These are phyloP conservation scores for Hanleya hanleyi DNA, from an alignment of 2,888 invertebrate species.

Conservation along the genomic window DNA sequence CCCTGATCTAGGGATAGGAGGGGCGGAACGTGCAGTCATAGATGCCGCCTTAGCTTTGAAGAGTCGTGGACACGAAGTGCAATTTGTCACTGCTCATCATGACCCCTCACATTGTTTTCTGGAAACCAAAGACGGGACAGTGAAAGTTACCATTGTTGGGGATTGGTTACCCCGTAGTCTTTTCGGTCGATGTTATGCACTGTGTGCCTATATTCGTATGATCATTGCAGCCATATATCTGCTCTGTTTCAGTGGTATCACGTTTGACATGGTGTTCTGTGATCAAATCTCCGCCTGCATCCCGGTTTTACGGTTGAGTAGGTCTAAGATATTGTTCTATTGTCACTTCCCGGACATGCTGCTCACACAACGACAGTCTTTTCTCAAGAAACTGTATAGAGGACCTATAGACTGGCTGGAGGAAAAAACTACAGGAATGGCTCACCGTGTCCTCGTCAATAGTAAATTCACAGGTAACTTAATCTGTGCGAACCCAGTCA, in stretches of 20 bases:
- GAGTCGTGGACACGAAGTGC: conserved; percentile 85
- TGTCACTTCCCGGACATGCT: conserved; percentile 99
- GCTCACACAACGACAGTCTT: conserved; percentile 83
- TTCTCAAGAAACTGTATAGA: conserved; percentile 88
- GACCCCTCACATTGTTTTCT: conserved; percentile 93
- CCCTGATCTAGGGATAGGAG: conserved; percentile 99
- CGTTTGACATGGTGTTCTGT: conserved; percentile 86
- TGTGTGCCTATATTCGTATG: conserved; percentile 96
- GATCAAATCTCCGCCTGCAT: conserved; percentile 96
- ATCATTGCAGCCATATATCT: conserved; percentile 90
- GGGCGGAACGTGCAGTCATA: conserved; percentile 96
- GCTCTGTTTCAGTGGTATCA: conserved; percentile 81
- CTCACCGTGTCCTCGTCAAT: conserved; percentile 94
- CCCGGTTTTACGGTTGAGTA: conserved; percentile 78
- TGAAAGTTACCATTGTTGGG: conserved; percentile 84
- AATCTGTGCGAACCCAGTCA: too few species aligned
- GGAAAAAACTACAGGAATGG: conserved; percentile 87
- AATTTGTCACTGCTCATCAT: conserved; percentile 95
- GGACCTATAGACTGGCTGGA: conserved; percentile 93
- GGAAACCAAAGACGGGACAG: conserved; percentile 89
- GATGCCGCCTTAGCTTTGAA: conserved; percentile 95
- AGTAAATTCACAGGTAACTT: conserved; percentile 95
- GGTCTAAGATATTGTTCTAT: conserved; percentile 85
- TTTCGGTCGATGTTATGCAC: conserved; percentile 89
- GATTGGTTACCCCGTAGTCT: conserved; percentile 94